phyloP scores from a whole-genome alignment of 2,797 vertebrate genomes.

The Heteromormyrus szaboi region DNA sequence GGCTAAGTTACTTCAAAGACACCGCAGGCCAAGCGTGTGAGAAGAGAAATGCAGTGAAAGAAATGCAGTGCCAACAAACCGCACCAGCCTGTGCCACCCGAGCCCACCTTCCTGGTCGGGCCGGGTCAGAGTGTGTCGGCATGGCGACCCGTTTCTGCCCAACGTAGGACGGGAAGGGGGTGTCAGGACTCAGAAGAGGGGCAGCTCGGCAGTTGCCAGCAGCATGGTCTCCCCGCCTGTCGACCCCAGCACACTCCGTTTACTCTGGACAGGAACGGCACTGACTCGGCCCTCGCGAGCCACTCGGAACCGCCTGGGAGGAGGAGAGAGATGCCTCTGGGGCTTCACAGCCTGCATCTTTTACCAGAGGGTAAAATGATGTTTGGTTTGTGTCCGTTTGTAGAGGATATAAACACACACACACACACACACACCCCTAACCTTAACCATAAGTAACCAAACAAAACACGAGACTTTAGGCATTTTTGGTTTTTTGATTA shows the following conservation, averaged over 20 bases:
- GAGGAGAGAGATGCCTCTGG: neutral
- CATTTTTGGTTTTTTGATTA: neutral
- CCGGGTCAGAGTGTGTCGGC: neutral
- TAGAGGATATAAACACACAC: neutral
- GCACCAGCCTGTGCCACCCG: neutral
- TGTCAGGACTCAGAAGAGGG: no score
- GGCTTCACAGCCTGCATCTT: neutral
- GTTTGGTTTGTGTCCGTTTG: neutral
- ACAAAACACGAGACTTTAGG: neutral
- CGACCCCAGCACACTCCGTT: neutral
- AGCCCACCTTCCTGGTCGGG: neutral
- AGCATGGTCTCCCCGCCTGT: neutral
- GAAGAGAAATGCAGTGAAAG: neutral
- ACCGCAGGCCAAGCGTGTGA: neutral
- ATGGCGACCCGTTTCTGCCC: neutral
- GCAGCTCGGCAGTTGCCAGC: neutral
- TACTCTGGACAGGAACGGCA: conserved; percentile 6
- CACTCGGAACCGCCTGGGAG: neutral
- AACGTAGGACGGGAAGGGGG: neutral
- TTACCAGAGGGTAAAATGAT: neutral
- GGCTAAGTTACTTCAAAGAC: neutral
- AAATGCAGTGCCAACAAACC: neutral
- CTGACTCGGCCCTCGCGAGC: neutral
- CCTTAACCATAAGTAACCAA: neutral
- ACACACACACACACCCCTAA: neutral